These are phyloP conservation scores for Salvelinus fontinalis DNA, from an alignment of 2,113 vertebrate species.

Conservation along the genomic window DNA sequence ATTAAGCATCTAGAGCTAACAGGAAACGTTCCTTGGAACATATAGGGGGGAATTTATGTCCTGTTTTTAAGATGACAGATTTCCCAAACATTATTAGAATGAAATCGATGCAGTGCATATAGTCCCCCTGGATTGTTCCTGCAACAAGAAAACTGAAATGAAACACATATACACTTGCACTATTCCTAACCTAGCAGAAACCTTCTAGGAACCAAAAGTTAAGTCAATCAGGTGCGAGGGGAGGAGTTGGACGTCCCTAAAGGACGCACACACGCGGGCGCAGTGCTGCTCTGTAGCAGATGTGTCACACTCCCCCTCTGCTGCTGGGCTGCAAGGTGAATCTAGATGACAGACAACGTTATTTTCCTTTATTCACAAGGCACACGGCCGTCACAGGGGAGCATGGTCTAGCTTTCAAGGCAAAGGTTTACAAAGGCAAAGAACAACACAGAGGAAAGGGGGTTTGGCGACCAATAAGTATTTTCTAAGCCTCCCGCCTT, in stretches of 20 bases:
- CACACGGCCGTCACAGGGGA: conserved; percentile 23
- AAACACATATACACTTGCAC: not conserved
- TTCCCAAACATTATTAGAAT: too few relatives aligned
- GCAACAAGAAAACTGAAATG: not conserved
- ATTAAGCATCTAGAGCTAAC: not conserved
- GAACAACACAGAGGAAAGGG: conserved; percentile 35
- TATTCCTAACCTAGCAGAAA: not conserved
- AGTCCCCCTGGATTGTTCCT: too few relatives aligned
- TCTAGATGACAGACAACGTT: conserved; percentile 43
- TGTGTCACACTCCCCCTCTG: not conserved
- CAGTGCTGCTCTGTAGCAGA: not conserved
- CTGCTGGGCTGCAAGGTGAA: conserved; percentile 42
- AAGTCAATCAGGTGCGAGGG: not conserved
- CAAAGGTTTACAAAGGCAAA: conserved; percentile 51
- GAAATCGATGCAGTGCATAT: too few relatives aligned
- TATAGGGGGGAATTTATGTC: too few relatives aligned
- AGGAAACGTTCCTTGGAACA: too few relatives aligned
- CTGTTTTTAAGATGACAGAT: too few relatives aligned
- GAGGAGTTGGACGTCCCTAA: not conserved
- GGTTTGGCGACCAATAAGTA: too few relatives aligned
- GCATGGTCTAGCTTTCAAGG: conserved; percentile 39
- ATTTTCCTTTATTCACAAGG: conserved; percentile 43
- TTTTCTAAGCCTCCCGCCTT: too few relatives aligned
- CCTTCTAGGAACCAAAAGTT: conserved; percentile 9
- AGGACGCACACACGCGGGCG: conserved; percentile 14